Conservation (phyloP, 2,888 invertebrate species). For the Tetheella fluctuosa region DNA sequence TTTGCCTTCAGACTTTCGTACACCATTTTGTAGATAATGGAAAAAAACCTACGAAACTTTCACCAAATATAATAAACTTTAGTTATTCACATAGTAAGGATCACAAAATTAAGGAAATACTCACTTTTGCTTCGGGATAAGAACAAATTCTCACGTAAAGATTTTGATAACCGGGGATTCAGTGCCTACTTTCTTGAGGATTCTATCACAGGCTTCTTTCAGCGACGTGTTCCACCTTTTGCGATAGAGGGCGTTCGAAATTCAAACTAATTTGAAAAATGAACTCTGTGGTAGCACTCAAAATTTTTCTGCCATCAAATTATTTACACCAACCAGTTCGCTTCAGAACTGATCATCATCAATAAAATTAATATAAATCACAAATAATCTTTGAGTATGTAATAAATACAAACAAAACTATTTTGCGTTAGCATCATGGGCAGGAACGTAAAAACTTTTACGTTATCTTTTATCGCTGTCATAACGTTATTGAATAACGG, state of each 20-base stretch:
- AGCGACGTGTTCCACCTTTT: conserved; percentile 59
- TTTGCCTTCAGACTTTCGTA: conserved; percentile 44
- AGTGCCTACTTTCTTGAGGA: conserved; percentile 82
- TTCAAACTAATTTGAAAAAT: conserved; percentile 68
- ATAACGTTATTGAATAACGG: too few relatives aligned
- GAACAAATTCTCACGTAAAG: conserved; percentile 82
- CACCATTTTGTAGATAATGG: conserved; percentile 54
- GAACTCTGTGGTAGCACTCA: conserved; percentile 34
- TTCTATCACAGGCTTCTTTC: conserved; percentile 84
- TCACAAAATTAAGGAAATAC: conserved; percentile 57
- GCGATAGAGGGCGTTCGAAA: conserved; percentile 79
- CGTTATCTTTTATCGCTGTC: too few relatives aligned
- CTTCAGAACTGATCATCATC: too few relatives aligned
- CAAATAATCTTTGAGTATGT: too few relatives aligned
- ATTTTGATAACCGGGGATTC: conserved; percentile 83
- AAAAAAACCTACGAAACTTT: conserved; percentile 36
- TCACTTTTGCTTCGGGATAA: conserved; percentile 77
- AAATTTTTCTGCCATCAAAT: conserved; percentile 40
- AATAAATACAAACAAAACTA: too few relatives aligned
- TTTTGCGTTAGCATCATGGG: too few relatives aligned
- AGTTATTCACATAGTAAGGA: conserved; percentile 32
- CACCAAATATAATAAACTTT: conserved; percentile 35
- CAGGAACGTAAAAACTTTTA: too few relatives aligned
- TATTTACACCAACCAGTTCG: background rate
- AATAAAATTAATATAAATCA: too few relatives aligned